Evolutionary conservation across 2,113 vertebrate species (phyloP).

Genomic region (Sciurus niger): DNA sequence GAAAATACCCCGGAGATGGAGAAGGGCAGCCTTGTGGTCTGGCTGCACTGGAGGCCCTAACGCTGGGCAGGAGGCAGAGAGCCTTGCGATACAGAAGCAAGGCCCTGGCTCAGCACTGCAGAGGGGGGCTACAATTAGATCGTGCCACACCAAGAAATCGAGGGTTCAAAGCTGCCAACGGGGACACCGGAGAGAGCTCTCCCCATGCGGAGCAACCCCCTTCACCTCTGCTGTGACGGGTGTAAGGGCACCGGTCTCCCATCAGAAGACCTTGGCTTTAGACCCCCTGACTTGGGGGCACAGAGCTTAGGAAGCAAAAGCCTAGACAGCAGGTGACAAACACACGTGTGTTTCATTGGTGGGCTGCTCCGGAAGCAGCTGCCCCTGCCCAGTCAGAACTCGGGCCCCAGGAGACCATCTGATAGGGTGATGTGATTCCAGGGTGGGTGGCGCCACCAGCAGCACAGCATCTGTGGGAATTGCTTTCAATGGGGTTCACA

Average conservation of each 20-base stretch:
- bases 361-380: background rate
- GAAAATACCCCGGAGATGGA: background rate
- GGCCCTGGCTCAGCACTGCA: background rate
- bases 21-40: background rate
- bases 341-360: background rate
- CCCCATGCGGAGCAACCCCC: rapidly evolving
- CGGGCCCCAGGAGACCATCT: background rate
- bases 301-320: background rate
- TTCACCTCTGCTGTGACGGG: background rate
- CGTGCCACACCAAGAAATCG: background rate
- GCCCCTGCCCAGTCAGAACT: background rate
- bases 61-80: background rate
- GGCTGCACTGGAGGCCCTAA: background rate
- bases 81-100: background rate
- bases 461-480: too few relatives aligned
- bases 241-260: too few relatives aligned
- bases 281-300: background rate
- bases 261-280: background rate
- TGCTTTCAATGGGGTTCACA: background rate
- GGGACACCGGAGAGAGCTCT: background rate
- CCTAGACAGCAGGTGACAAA: background rate
- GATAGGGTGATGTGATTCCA: background rate
- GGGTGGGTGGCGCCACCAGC: background rate
- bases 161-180: background rate
- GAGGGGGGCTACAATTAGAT: background rate